These are phyloP conservation scores for Galagoides demidoff DNA, from an alignment of 2,797 vertebrate species.

Conservation along the genomic window DNA sequence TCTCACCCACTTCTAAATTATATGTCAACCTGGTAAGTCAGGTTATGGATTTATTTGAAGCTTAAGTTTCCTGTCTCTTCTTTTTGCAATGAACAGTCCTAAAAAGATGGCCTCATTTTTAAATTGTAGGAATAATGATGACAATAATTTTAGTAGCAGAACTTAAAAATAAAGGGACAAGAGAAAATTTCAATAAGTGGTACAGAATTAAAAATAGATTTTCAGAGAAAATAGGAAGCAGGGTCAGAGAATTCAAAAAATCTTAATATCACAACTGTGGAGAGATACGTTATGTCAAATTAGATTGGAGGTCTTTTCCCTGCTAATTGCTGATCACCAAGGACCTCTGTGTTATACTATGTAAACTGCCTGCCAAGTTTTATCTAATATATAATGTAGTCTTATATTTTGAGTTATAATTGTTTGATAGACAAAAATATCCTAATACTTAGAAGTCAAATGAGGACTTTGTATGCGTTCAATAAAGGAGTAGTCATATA, in stretches of 20 bases:
- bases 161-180: slow-evolving; percentile 12
- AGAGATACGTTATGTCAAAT: neutral
- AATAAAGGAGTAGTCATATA: neutral
- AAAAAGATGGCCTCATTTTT: neutral
- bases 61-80: neutral
- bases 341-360: neutral
- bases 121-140: neutral
- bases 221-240: neutral
- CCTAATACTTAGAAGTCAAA: neutral
- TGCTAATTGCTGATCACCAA: neutral
- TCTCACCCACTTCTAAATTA: neutral
- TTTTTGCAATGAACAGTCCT: neutral
- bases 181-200: neutral
- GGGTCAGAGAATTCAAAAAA: neutral
- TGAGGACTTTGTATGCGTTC: neutral
- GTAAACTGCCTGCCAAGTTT: neutral
- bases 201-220: neutral
- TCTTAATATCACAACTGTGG: neutral
- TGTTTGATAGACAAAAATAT: neutral
- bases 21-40: neutral
- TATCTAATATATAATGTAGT: neutral
- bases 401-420: neutral
- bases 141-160: neutral
- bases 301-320: neutral
- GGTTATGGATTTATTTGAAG: neutral